A percentile compares a stretch with the other conserved stretches of the same genome.
Evolutionary conservation across 2,888 invertebrate species (phyloP).

Genomic region (Blomia tropicalis): DNA sequence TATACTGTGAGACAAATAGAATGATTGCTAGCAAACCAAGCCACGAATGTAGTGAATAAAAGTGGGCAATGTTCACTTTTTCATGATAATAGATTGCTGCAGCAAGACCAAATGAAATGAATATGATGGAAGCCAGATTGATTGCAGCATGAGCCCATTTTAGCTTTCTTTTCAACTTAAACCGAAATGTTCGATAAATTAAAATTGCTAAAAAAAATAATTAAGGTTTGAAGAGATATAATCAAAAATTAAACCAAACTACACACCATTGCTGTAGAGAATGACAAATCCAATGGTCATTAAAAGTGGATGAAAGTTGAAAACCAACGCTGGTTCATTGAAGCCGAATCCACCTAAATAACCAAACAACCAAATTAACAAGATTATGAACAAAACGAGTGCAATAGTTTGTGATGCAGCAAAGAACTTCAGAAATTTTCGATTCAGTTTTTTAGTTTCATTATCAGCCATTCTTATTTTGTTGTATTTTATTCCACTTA

Average conservation of each 20-base stretch:
- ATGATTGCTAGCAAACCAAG: conserved; percentile 55
- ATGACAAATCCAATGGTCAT: conserved; percentile 42
- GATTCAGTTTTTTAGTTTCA: too few relatives aligned
- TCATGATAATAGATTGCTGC: conserved; percentile 70
- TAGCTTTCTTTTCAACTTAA: conserved; percentile 51
- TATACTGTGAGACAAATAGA: conserved; percentile 54
- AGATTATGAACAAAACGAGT: conserved; percentile 41
- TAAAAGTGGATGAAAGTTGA: conserved; percentile 73
- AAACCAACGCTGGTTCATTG: conserved; percentile 47
- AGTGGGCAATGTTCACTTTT: conserved; percentile 45
- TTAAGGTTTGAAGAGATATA: neutral
- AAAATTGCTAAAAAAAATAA: conserved; percentile 49
- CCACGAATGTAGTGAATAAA: conserved; percentile 66
- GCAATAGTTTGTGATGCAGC: neutral
- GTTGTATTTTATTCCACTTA: too few relatives aligned
- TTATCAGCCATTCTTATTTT: too few relatives aligned
- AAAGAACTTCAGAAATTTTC: too few relatives aligned
- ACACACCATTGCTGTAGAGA: neutral
- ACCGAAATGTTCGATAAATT: conserved; percentile 58
- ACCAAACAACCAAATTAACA: conserved; percentile 48
- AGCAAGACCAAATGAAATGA: conserved; percentile 52
- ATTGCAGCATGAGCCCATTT: conserved; percentile 57
- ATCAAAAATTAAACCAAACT: too few relatives aligned
- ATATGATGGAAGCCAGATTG: conserved; percentile 50
- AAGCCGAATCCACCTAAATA: conserved; percentile 52